Evolutionary conservation across 2,888 invertebrate genomes (phyloP), one percentile per base, ranked within the genome.

Genomic region (Cacoxenus indagator): DNA sequence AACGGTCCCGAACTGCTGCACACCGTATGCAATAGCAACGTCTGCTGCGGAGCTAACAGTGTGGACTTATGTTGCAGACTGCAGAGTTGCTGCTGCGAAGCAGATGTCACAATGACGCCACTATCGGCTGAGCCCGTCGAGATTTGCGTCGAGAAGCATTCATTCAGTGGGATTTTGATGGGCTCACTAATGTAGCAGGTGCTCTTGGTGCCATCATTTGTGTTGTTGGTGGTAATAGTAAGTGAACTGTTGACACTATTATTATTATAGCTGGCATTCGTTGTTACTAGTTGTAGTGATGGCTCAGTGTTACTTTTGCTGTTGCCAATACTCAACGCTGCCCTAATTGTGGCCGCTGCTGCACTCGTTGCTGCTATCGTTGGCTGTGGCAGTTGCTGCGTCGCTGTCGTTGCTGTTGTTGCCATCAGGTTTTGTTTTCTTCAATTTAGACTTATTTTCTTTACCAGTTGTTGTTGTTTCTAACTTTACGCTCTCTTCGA

Each of bases 61-160:
- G 70, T n/a, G 4, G 6, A n/a, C 26, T 3, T 17, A 4, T 29
- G 24, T 14, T 57, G 57, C 57, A 1, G 8, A n/a, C n/a, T n/a
- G n/a, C n/a, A n/a, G 37, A 77, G 75, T 57, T 76, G 77, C 68
- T 79, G 77, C 57, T 78, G 78, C 45, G 78, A 76, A 37, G 72
- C 73, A 67, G 77, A 75, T 59, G 75, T 76, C 57, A 78, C 75
- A 61, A 84, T 77, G 67, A 83, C 81, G 6, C 86, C 87, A 76
- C 87, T 87, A 73, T 87, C 87, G 17, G 86, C 86, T 14, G 87
- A 87, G 17, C 87, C 85, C 24, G 83, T 86, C 14, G 85, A 85
- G 14, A 86, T 78, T 75, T 87, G 87, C n/a, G 85, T 83, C 31
- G 85, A 78, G 75, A 86, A 87, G n/a, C 83, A 78, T 69, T 84